These are phyloP conservation scores for Polyodon spathula DNA, from an alignment of 2,113 vertebrate species.

Conservation along the genomic window DNA sequence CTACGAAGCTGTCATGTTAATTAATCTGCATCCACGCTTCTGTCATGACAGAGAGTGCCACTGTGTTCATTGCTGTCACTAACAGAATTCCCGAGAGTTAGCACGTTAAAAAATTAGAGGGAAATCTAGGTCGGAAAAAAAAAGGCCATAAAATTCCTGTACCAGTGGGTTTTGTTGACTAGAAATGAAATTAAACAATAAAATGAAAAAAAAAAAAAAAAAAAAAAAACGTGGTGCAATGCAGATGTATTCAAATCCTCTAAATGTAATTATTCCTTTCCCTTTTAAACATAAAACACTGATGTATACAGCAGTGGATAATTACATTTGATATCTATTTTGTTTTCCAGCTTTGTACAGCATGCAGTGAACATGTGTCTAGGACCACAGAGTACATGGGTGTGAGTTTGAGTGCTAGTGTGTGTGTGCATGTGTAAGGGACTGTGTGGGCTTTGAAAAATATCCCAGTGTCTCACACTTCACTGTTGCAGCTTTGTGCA, in stretches of 20 bases:
- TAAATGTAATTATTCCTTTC: background rate
- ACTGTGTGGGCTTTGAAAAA: too few species aligned
- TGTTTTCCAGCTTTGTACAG: conserved; percentile 19
- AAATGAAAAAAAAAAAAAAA: background rate
- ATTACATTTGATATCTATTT: conserved; percentile 40
- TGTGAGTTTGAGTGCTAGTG: too few species aligned
- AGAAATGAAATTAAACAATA: conserved; percentile 2
- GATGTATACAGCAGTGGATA: conserved; percentile 23
- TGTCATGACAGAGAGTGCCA: too few species aligned
- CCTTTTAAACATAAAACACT: conserved; percentile 24
- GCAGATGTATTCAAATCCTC: conserved; percentile 13
- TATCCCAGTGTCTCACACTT: too few species aligned
- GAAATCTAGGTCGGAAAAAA: background rate
- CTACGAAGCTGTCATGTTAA: too few species aligned
- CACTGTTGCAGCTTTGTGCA: too few species aligned
- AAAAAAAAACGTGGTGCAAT: conserved; percentile 1
- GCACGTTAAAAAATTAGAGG: background rate
- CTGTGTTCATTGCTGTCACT: too few species aligned
- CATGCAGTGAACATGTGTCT: conserved; percentile 15
- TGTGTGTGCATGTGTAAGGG: too few species aligned
- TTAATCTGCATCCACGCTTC: too few species aligned
- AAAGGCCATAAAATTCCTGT: too few species aligned
- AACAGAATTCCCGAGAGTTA: background rate
- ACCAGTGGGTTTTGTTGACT: background rate
- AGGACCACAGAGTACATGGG: too few species aligned